These are phyloP conservation scores for Sciurus carolinensis DNA, from an alignment of 2,797 vertebrate species.

Conservation along the genomic window DNA sequence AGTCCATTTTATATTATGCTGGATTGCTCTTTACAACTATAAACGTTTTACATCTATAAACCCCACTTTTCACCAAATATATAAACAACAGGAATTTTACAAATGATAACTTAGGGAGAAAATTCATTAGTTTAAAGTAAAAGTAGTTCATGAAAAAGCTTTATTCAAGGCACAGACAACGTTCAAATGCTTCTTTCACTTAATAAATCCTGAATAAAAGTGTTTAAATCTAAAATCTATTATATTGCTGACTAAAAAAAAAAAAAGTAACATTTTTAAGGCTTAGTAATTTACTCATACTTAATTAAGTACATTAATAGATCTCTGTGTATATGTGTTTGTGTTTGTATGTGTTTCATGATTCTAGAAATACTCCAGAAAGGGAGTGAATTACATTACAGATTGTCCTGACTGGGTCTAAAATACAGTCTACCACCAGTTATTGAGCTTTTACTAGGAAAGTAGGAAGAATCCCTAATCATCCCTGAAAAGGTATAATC, in stretches of 20 bases:
- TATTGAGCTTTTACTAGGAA: conserved; percentile 91
- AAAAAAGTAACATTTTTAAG: conserved; percentile 53
- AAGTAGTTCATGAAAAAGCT: conserved; percentile 62
- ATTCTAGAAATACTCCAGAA: conserved; percentile 55
- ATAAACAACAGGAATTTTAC: conserved; percentile 68
- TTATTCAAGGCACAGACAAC: conserved; percentile 74
- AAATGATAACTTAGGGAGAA: conserved; percentile 60
- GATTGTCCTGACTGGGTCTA: conserved; percentile 88
- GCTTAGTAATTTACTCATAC: neutral
- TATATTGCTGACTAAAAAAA: neutral
- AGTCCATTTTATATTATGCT: conserved; percentile 15
- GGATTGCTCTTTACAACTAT: neutral
- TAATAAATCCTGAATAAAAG: conserved; percentile 53
- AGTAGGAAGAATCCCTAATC: conserved; percentile 91
- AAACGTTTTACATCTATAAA: conserved; percentile 33
- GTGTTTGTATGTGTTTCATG: neutral
- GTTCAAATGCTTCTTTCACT: conserved; percentile 69
- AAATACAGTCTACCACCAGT: conserved; percentile 89
- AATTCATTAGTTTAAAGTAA: conserved; percentile 57
- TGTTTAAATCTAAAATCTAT: conserved; percentile 56
- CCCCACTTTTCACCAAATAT: conserved; percentile 59
- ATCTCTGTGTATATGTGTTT: neutral
- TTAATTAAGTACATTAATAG: neutral
- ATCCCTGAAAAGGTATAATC: conserved; percentile 93
- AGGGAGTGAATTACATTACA: conserved; percentile 67